Conservation (phyloP, 2,113 vertebrate species). For the Oenanthe melanoleuca region DNA sequence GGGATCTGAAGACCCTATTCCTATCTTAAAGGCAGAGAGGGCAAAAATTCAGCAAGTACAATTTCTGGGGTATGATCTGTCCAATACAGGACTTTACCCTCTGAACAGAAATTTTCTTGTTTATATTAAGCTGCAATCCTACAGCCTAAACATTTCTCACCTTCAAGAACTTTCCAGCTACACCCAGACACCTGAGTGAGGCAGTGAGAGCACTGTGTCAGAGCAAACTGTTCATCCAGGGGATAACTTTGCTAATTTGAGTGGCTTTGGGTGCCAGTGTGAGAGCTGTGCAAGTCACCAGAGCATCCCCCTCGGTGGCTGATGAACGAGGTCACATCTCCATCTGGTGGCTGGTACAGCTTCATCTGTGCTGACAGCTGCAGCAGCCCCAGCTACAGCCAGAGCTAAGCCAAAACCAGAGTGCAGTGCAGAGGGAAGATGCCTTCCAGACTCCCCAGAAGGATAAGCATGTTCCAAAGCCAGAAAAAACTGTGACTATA, state of each 20-base stretch:
- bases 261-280: not conserved
- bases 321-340: not conserved
- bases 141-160: not conserved
- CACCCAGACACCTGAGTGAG: not conserved
- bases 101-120: not conserved
- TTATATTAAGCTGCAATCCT: not conserved
- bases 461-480: not conserved
- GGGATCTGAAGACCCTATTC: not conserved
- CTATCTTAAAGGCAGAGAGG: not conserved
- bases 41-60: not conserved
- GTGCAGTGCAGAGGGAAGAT: not conserved
- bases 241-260: not conserved
- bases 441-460: not conserved
- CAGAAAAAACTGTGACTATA: not conserved
- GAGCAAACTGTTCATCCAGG: not conserved
- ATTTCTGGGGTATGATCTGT: not conserved
- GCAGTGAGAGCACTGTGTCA: not conserved
- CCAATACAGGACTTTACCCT: not conserved
- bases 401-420: not conserved
- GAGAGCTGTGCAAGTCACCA: not conserved
- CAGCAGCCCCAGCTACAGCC: not conserved
- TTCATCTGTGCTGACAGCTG: not conserved
- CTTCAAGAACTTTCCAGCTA: not conserved
- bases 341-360: conserved; percentile 43
- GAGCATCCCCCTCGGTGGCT: rapidly evolving